Evolutionary conservation across 1,140 invertebrate species (phyloP), one percentile per base, ranked within the genome.

Genomic region (Oryctes rhinoceros): DNA sequence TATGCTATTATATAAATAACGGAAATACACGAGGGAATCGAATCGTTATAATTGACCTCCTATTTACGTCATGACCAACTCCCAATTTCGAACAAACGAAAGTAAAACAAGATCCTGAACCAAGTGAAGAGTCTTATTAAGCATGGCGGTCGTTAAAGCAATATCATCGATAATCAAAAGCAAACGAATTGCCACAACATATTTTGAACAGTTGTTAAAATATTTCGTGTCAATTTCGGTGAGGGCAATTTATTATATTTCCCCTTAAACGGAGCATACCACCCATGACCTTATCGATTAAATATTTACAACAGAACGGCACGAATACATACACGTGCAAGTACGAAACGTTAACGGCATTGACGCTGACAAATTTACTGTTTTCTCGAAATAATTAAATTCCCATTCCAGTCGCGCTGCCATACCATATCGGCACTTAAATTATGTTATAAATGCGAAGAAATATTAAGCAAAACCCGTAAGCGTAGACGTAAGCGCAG

Each of bases 401-500:
- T 71, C 65, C 24, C 65, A 71, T 71, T 71, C 11, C 65, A 71
- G 35, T 10, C 65, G 65, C 35, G 24, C 65, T 37, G 65, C 35
- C 65, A 71, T 15, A 35, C 65, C 65, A 37, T 71, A 71, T 71
- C 65, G 65, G 65, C 65, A 71, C 35, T 75, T 39, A 62, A 71
- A 79, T 78, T 71, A 71, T 24, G 20, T 71, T 71, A 71, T 71
- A 37, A 71, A 71, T 24, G 65, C 18, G 81, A 67, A 20, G 59
- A 79, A 75, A 78, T 39, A 35, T 35, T 71, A 80, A 35, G 65
- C 20, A 47, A 76, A 44, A 47, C n/a, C 49, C 78, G 44, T 49
- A 71, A 59, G 47, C 20, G 81, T 53, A 35, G 49, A 62, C 48
- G 47, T n/a, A 47, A 59, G 53, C 53, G 65, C 65, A 37, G 24